Conservation (phyloP, 53 echinoderm and acorn worm species). For the Crossaster papposus region DNA sequence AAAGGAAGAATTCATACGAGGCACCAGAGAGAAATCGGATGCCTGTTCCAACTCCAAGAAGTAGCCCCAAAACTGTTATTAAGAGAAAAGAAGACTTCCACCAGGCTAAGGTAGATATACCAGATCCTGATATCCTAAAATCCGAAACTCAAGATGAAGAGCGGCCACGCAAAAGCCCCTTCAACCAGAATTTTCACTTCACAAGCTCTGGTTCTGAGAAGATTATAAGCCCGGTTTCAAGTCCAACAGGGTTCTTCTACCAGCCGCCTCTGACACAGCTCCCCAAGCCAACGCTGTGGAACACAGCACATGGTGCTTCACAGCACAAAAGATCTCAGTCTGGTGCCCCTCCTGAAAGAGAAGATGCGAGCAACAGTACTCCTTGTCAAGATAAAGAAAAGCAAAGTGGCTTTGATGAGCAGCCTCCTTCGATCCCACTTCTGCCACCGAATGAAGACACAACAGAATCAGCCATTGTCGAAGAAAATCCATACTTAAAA, state of each 20-base stretch:
- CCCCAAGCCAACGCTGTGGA: slow-evolving; percentile 3
- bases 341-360: neutral
- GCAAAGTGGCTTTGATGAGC: neutral
- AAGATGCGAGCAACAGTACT: neutral
- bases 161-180: neutral
- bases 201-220: slow-evolving; percentile 16
- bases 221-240: slow-evolving; percentile 5
- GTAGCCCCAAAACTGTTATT: neutral
- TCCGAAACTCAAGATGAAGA: neutral
- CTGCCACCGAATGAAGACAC: neutral
- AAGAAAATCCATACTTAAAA: slow-evolving; percentile 15
- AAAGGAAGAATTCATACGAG: slow-evolving; percentile 8
- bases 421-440: neutral
- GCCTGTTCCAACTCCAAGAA: neutral
- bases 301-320: neutral
- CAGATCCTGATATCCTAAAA: neutral
- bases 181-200: neutral
- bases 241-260: slow-evolving; percentile 24
- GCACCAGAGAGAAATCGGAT: neutral
- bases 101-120: neutral
- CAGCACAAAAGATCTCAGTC: neutral
- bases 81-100: neutral
- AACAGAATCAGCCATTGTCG: neutral
- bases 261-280: slow-evolving; percentile 13
- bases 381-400: neutral